A percentile compares a stretch with the other conserved stretches of the same genome.
phyloP scores from a whole-genome alignment of 1,140 invertebrate genomes.

The Drosophila ercepeae region DNA sequence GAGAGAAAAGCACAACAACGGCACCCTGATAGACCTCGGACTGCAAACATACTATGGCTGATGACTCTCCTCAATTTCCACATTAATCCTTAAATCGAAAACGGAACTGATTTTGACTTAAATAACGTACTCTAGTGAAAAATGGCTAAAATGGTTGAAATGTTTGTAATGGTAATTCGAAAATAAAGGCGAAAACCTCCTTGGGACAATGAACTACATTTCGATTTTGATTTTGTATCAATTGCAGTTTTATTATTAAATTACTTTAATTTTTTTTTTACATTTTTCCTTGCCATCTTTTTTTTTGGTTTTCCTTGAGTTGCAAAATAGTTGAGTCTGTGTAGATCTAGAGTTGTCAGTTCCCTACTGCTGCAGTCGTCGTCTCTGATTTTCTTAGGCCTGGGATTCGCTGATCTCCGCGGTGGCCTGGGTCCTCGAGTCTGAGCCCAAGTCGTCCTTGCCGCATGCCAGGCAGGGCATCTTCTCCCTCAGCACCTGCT shows the following conservation, averaged over 20 bases:
- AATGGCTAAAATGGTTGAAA: conserved; percentile 17
- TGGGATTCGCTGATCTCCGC: conserved; percentile 78
- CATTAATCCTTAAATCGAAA: conserved; percentile 5
- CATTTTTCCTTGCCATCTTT: conserved; percentile 65
- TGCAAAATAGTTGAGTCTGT: conserved; percentile 57
- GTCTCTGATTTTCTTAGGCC: conserved; percentile 56
- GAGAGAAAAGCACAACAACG: conserved; percentile 60
- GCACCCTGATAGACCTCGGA: conserved; percentile 62
- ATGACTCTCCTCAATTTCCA: background rate
- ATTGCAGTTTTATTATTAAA: conserved; percentile 59
- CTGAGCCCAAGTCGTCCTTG: conserved; percentile 85
- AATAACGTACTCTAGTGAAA: conserved; percentile 9
- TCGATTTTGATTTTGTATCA: conserved; percentile 69
- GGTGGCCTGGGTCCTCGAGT: conserved; percentile 79
- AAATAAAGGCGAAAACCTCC: conserved; percentile 55
- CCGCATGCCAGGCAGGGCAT: conserved; percentile 85
- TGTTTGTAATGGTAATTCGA: conserved; percentile 72
- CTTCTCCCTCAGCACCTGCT: conserved; percentile 84
- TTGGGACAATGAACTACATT: conserved; percentile 45
- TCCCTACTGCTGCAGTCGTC: conserved; percentile 69
- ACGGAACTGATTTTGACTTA: conserved; percentile 15
- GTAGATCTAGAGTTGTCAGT: conserved; percentile 60
- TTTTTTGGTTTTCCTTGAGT: conserved; percentile 55
- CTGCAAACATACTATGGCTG: conserved; percentile 65
- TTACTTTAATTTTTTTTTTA: conserved; percentile 46